These are phyloP conservation scores for Tribolium freemani DNA, from an alignment of 2,888 invertebrate species.

Conservation along the genomic window DNA sequence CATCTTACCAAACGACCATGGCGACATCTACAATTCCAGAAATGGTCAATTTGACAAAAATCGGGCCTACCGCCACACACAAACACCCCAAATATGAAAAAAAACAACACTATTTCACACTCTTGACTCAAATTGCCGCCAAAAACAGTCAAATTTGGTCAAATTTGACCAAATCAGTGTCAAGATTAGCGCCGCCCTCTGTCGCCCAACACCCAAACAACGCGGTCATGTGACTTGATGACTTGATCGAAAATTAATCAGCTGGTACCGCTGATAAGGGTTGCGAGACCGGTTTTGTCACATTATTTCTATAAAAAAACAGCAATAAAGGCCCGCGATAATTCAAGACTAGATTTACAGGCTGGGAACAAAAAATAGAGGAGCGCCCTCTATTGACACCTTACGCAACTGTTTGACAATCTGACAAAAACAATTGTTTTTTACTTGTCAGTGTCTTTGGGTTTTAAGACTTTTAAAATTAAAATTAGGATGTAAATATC, in stretches of 20 bases:
- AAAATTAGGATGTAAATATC: constrained; percentile 14
- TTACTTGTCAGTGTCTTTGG: constrained; percentile 16
- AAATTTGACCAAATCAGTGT: background rate
- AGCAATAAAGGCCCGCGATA: too few species aligned
- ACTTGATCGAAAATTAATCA: background rate
- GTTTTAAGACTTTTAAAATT: constrained; percentile 12
- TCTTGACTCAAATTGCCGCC: background rate
- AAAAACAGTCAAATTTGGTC: background rate
- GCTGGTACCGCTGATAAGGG: background rate
- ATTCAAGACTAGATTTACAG: too few species aligned
- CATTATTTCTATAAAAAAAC: too few species aligned
- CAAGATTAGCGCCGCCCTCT: background rate
- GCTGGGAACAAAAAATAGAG: too few species aligned
- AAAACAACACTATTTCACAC: background rate
- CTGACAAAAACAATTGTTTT: constrained; percentile 31
- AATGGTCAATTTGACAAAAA: background rate
- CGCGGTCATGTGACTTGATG: background rate
- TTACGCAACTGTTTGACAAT: constrained; percentile 5
- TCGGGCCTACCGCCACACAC: background rate
- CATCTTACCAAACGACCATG: background rate
- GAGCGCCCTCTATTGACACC: background rate
- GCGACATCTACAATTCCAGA: constrained; percentile 4
- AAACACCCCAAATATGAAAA: background rate
- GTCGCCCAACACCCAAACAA: background rate
- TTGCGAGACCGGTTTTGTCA: too few species aligned